phyloP scores from a whole-genome alignment of 1,140 invertebrate genomes.

The Leptinotarsa defecta region DNA sequence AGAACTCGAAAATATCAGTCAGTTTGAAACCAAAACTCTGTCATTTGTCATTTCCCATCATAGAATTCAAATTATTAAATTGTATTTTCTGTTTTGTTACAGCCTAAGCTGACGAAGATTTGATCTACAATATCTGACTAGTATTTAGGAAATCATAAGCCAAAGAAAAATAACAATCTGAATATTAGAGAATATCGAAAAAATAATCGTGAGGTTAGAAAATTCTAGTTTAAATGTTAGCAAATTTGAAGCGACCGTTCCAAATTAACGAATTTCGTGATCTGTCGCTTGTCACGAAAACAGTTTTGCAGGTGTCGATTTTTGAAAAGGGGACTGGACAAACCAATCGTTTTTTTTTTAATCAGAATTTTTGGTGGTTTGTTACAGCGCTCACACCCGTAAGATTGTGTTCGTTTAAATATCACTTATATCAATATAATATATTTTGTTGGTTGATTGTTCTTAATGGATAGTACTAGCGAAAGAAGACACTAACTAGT shows the following conservation, averaged over 20 bases:
- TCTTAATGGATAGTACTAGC: too few relatives aligned
- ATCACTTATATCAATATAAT: too few relatives aligned
- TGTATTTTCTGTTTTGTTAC: conserved; percentile 13
- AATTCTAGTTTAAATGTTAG: conserved; percentile 9
- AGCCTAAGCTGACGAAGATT: conserved; percentile 22
- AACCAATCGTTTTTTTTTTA: too few relatives aligned
- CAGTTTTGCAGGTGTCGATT: too few relatives aligned
- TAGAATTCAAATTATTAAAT: not conserved
- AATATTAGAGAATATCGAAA: conserved; percentile 8
- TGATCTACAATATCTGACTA: conserved; percentile 17
- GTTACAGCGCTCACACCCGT: too few relatives aligned
- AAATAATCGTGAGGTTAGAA: conserved; percentile 2
- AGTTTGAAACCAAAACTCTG: not conserved
- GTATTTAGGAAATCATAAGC: conserved; percentile 19
- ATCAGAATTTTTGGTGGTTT: too few relatives aligned
- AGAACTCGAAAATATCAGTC: not conserved
- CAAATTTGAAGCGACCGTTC: not conserved
- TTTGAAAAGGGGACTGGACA: too few relatives aligned
- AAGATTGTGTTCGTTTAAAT: too few relatives aligned
- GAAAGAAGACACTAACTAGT: too few relatives aligned
- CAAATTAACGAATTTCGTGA: not conserved
- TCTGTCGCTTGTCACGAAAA: too few relatives aligned
- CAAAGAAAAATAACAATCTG: conserved; percentile 20
- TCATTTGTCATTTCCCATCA: not conserved
- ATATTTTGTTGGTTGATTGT: too few relatives aligned